Evolutionary conservation across 2,888 invertebrate species (phyloP).

Genomic region (Diplazon laetatorius): DNA sequence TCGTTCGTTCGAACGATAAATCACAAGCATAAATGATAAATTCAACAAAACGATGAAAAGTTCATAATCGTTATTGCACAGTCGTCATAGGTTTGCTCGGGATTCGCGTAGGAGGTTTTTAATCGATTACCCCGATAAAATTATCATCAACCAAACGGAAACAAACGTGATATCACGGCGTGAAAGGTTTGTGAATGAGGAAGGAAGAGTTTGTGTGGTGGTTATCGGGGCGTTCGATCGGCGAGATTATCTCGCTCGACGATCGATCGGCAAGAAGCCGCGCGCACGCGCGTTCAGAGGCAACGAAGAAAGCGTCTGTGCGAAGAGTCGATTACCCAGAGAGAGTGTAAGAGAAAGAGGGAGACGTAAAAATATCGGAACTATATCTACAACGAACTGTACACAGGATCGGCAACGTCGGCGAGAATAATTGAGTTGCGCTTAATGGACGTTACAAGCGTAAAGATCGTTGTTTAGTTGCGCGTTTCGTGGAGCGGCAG

Average conservation of each 20-base stretch:
- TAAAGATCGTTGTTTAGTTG: constrained; percentile 69
- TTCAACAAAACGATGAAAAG: constrained; percentile 33
- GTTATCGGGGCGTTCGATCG: constrained; percentile 61
- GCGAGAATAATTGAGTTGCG: constrained; percentile 73
- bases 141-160: constrained; percentile 53
- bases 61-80: not conserved
- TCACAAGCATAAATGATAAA: constrained; percentile 57
- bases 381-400: not conserved
- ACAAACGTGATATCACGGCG: constrained; percentile 9
- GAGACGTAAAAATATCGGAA: constrained; percentile 28
- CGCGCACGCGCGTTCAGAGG: no score
- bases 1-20: constrained; percentile 36
- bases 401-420: constrained; percentile 39
- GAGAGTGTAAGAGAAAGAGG: no score
- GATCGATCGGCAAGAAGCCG: constrained; percentile 48
- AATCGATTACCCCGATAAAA: constrained; percentile 45
- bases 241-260: constrained; percentile 54
- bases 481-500: constrained; percentile 40
- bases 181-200: not conserved
- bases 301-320: no score
- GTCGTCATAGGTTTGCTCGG: constrained; percentile 10
- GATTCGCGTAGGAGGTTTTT: constrained; percentile 55
- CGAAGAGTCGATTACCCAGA: no score
- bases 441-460: constrained; percentile 69
- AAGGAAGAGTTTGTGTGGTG: not conserved